A percentile compares a stretch with the other conserved stretches of the same genome.
Evolutionary conservation across 2,113 vertebrate species (phyloP).

Genomic region (Anarrhichthys ocellatus): DNA sequence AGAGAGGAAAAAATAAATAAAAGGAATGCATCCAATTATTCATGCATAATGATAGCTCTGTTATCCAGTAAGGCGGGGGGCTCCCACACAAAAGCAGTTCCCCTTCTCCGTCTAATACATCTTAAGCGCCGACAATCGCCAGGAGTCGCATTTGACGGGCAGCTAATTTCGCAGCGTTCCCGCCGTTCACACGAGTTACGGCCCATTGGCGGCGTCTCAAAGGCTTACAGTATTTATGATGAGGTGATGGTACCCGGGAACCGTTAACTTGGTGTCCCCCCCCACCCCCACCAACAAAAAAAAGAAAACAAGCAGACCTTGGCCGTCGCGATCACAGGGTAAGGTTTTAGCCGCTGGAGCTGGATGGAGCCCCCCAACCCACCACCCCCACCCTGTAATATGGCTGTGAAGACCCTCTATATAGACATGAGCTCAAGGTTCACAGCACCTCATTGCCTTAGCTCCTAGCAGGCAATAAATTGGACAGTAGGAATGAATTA

Average conservation of each 20-base stretch:
- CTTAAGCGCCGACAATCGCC: conserved; percentile 71
- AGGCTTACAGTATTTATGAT: conserved; percentile 64
- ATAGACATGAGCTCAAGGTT: conserved; percentile 78
- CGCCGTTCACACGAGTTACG: conserved; percentile 77
- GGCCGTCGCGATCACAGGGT: conserved; percentile 34
- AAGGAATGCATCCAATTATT: conserved; percentile 79
- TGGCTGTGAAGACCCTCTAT: conserved; percentile 71
- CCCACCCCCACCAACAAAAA: no score
- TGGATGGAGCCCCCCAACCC: background rate
- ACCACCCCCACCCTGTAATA: conserved; percentile 34
- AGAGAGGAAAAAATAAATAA: conserved; percentile 2
- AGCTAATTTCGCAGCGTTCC: conserved; percentile 75
- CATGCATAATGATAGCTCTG: conserved; percentile 82
- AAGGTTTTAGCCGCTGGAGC: conserved; percentile 48
- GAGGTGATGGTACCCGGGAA: conserved; percentile 48
- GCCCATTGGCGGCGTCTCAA: conserved; percentile 48
- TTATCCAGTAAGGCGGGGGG: conserved; percentile 68
- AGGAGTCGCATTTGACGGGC: conserved; percentile 77
- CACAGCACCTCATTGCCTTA: conserved; percentile 77
- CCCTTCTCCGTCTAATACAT: conserved; percentile 73
- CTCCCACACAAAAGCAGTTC: conserved; percentile 72
- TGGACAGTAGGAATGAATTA: conserved; percentile 71
- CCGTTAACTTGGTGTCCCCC: conserved; percentile 54
- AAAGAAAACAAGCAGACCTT: conserved; percentile 52
- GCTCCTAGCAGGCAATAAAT: conserved; percentile 77